phyloP scores from a whole-genome alignment of 2,113 vertebrate genomes.

The human (Homo sapiens) region GRCh38 chr5:13834001-13834500 shows the following conservation, averaged over 20 bases:
- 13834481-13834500: background rate
- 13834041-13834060: background rate
- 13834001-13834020: background rate
- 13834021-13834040: background rate
- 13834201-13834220: background rate
- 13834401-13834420: background rate
- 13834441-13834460: background rate
- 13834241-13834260: background rate
- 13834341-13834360: background rate
- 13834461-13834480: background rate
- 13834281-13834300: background rate
- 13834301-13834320: background rate
- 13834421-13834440: background rate
- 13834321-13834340: background rate
- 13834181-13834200: background rate
- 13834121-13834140: background rate
- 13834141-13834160: background rate
- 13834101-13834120: background rate
- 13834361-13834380: background rate
- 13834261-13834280: background rate
- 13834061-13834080: background rate
- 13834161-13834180: background rate
- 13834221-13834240: background rate
- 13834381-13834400: background rate
- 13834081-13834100: background rate